phyloP scores from a whole-genome alignment of 2,797 vertebrate genomes.

The Botia almorhae region DNA sequence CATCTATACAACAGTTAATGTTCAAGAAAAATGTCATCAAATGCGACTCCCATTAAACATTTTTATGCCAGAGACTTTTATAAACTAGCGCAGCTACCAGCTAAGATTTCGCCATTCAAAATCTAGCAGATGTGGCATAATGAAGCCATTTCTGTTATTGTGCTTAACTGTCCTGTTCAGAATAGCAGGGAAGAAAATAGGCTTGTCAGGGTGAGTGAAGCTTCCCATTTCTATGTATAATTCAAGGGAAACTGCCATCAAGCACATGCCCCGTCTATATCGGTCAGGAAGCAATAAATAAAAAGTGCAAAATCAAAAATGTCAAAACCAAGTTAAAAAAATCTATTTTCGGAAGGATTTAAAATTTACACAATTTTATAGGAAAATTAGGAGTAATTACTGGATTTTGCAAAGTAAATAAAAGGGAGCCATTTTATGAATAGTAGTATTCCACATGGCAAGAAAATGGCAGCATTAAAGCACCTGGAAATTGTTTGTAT shows the following conservation, averaged over 20 bases:
- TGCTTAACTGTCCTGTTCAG: slow-evolving; percentile 67
- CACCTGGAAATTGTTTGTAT: not conserved
- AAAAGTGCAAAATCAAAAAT: slow-evolving; percentile 53
- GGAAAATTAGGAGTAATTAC: not conserved
- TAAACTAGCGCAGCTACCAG: not conserved
- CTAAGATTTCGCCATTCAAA: slow-evolving; percentile 38
- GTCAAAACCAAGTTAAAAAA: slow-evolving; percentile 40
- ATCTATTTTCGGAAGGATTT: not conserved
- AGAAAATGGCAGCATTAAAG: not conserved
- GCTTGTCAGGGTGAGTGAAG: slow-evolving; percentile 76
- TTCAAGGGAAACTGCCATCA: slow-evolving; percentile 72
- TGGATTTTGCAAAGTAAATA: not conserved
- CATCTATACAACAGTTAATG: slow-evolving; percentile 25
- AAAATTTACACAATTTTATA: too few species aligned
- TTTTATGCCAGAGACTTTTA: slow-evolving; percentile 7
- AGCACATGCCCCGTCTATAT: slow-evolving; percentile 57
- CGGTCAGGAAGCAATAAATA: slow-evolving; percentile 66
- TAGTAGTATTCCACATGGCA: not conserved
- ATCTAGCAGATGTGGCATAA: slow-evolving; percentile 59
- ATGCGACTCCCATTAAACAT: slow-evolving; percentile 22
- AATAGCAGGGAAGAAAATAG: slow-evolving; percentile 78
- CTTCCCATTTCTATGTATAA: slow-evolving; percentile 70
- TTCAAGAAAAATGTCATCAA: slow-evolving; percentile 13
- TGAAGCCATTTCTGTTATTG: slow-evolving; percentile 63
- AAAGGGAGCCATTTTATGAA: too few species aligned